These are phyloP conservation scores for Spea hammondii DNA, from an alignment of 2,797 vertebrate genomes.

Conservation along the genomic window DNA sequence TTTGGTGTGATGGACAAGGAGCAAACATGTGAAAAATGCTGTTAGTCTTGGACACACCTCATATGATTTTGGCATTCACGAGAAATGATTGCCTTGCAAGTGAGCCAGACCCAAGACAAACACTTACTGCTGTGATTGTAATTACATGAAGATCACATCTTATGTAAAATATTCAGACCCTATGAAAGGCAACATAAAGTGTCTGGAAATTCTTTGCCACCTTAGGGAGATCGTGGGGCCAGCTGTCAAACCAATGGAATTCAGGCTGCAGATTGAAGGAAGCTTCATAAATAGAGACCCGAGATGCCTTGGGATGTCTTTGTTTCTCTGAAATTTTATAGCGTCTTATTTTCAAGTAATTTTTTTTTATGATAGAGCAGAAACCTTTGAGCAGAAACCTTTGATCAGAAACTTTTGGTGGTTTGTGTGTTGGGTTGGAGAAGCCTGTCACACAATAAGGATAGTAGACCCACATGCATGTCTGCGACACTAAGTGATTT, in stretches of 20 bases:
- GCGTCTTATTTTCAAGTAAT: neutral
- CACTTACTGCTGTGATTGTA: slow-evolving; percentile 52
- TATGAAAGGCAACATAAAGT: slow-evolving; percentile 54
- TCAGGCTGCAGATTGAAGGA: slow-evolving; percentile 36
- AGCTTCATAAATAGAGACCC: slow-evolving; percentile 12
- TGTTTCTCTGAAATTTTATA: slow-evolving; percentile 5
- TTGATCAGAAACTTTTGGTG: too few species aligned
- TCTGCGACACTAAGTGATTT: too few species aligned
- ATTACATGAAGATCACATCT: slow-evolving; percentile 60
- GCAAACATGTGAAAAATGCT: slow-evolving; percentile 38
- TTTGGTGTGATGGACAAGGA: slow-evolving; percentile 30
- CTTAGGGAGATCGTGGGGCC: slow-evolving; percentile 54
- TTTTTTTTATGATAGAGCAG: neutral
- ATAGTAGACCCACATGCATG: too few species aligned
- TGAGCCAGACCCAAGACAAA: slow-evolving; percentile 58
- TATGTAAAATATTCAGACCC: slow-evolving; percentile 58
- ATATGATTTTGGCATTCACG: slow-evolving; percentile 52
- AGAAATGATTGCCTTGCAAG: slow-evolving; percentile 57
- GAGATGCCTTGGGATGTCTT: neutral
- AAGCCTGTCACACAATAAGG: too few species aligned
- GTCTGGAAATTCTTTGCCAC: slow-evolving; percentile 56
- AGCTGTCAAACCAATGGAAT: slow-evolving; percentile 55
- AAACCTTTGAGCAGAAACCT: too few species aligned
- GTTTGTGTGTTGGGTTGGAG: too few species aligned
- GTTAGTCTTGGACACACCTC: slow-evolving; percentile 56